Evolutionary conservation across 2,113 vertebrate genomes (phyloP).

Genomic region (Morone chrysops): DNA sequence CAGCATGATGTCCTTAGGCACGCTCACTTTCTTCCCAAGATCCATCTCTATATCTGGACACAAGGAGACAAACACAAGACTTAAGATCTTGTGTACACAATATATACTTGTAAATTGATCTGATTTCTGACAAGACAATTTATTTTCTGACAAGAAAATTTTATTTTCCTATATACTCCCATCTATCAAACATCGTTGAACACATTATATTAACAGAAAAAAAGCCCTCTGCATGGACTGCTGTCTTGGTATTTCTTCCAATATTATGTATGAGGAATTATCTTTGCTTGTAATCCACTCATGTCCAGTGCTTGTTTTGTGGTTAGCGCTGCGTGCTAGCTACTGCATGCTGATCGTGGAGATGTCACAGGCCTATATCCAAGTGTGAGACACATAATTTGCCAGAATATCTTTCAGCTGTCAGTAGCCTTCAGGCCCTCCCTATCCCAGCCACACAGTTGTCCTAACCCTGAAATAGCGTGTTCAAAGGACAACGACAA

Average conservation of each 20-base stretch:
- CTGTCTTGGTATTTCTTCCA: constrained; percentile 62
- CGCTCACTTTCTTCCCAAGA: constrained; percentile 93
- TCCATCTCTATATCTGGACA: constrained; percentile 87
- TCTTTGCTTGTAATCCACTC: constrained; percentile 55
- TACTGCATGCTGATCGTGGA: constrained; percentile 68
- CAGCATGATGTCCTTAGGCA: constrained; percentile 96
- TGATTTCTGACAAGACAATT: constrained; percentile 25
- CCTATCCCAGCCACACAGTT: constrained; percentile 84
- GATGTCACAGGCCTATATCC: constrained; percentile 82
- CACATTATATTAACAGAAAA: constrained; percentile 44
- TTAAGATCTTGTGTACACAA: background rate
- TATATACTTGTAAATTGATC: constrained; percentile 1
- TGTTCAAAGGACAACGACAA: constrained; percentile 89
- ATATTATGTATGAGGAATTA: constrained; percentile 69
- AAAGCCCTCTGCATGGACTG: constrained; percentile 35
- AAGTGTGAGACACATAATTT: constrained; percentile 83
- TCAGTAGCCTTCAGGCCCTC: constrained; percentile 86
- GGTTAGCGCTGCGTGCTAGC: constrained; percentile 56
- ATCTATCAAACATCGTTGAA: constrained; percentile 34
- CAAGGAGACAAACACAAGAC: constrained; percentile 35
- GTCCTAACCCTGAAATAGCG: constrained; percentile 91
- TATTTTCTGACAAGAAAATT: constrained; percentile 27
- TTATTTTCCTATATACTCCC: background rate
- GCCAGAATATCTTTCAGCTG: constrained; percentile 92
- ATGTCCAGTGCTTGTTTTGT: constrained; percentile 62